Percentiles rank a stretch among this genome's conserved stretches.
These are phyloP conservation scores for Cherax destructor DNA, from an alignment of 1,140 invertebrate species.

Conservation along the genomic window DNA sequence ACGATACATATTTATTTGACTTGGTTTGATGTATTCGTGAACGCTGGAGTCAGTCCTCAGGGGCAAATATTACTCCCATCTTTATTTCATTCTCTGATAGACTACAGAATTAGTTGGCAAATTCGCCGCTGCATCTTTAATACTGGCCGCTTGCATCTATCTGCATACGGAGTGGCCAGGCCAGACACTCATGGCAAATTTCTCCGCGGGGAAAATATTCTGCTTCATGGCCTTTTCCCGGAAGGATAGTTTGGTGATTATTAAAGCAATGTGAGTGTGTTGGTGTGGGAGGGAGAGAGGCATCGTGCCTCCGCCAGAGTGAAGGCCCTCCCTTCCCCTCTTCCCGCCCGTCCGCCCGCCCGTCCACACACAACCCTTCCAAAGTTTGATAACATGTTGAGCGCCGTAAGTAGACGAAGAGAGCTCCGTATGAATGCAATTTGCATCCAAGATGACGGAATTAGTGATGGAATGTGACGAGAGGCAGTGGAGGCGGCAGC, in stretches of 20 bases:
- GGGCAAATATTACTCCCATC: neutral
- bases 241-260: neutral
- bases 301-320: constrained; percentile 41
- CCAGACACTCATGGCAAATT: neutral
- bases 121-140: neutral
- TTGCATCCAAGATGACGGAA: constrained; percentile 59
- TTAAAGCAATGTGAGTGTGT: neutral
- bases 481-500: neutral
- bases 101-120: neutral
- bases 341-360: neutral
- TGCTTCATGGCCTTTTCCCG: neutral
- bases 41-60: neutral
- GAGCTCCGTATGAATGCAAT: constrained; percentile 58
- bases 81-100: constrained; percentile 2
- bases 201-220: neutral
- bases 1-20: constrained; percentile 47
- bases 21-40: constrained; percentile 47
- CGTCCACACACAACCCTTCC: constrained; percentile 13
- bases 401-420: constrained; percentile 45
- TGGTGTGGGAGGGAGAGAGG: neutral
- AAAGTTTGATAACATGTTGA: constrained; percentile 62
- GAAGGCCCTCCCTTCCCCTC: constrained; percentile 12
- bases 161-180: neutral
- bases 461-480: constrained; percentile 55
- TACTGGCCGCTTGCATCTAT: neutral